Base-by-base conservation (phyloP, 2,888 invertebrate genomes). In the Perdita meconis region DNA sequence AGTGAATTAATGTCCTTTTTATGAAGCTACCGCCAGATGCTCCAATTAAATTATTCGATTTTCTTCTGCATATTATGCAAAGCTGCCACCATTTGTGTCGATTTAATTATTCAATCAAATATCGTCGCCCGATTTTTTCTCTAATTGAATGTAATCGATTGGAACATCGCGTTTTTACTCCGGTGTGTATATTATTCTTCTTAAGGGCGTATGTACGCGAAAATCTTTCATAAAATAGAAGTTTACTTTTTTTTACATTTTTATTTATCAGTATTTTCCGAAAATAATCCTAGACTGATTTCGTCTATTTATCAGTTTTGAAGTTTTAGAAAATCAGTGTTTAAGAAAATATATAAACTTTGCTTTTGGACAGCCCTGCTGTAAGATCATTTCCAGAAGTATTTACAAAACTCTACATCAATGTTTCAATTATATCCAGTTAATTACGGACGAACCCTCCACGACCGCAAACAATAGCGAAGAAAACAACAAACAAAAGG, bases 1-100 rank as follows among this genome's bases (percentile, higher is more conserved):
- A 82, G 86, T 78, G 53, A 60, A 79, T 60, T 61, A 47, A 69
- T 66, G 53, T 64, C 16, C 40, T 51, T 56, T 59, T 65, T 59
- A 53, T 42, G 13, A 40, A 40, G 12, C 40, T n/a, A 12, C 13
- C 36, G 34, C 69, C 61, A 42, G 47, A 44, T 60, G 56, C 50
- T 56, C 51, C 70, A 70, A 63, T 73, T 67, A 60, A 56, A 69
- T 47, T 56, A 16, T 12, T 6, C 8, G 30, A 34, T n/a, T 16
- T 68, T 42, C 60, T 34, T 40, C 59, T 53, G 12, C 50, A 34
- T 42, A 68, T 42, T 59, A 59, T 51, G 61, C 55, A 63, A 63
- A 56, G 5, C 38, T 38, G 38, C 40, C n/a, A 1, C 10, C 8
- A 4, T 38, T 36, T 19, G 19, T 19, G 12, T 34, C 65, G 10